These are phyloP conservation scores for Oryzias woworae DNA, from an alignment of 2,113 vertebrate species.

Conservation along the genomic window DNA sequence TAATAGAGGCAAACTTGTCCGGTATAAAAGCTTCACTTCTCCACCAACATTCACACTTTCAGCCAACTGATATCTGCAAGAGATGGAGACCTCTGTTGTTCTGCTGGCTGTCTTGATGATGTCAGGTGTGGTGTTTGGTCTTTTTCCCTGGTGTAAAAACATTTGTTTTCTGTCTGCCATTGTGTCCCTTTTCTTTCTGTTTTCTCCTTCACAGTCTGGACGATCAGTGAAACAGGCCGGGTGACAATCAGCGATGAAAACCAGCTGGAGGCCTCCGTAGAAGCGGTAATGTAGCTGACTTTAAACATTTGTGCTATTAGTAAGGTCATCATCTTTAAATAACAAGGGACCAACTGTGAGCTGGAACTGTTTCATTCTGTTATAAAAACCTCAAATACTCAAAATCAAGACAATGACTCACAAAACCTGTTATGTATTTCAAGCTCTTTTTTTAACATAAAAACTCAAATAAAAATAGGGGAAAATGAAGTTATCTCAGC, in stretches of 20 bases:
- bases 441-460: no score
- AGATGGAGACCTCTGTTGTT: constrained; percentile 32
- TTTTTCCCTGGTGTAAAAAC: neutral
- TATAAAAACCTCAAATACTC: no score
- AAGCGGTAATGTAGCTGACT: constrained; percentile 23
- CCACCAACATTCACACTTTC: neutral
- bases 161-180: neutral
- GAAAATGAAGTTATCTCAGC: no score
- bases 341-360: no score
- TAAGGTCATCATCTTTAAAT: no score
- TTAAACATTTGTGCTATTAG: no score
- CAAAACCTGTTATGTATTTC: no score
- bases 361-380: no score
- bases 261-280: neutral
- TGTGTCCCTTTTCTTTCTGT: neutral
- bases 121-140: constrained; percentile 38
- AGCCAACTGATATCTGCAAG: neutral
- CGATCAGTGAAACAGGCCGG: constrained; percentile 19
- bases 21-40: constrained; percentile 19
- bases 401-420: no score
- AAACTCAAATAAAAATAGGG: no score
- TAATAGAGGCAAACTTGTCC: no score
- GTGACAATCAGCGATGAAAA: constrained; percentile 24
- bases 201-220: constrained; percentile 38
- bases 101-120: constrained; percentile 45